These are phyloP conservation scores for Periophthalmodon schlosseri DNA, from an alignment of 2,113 vertebrate genomes.

Conservation along the genomic window DNA sequence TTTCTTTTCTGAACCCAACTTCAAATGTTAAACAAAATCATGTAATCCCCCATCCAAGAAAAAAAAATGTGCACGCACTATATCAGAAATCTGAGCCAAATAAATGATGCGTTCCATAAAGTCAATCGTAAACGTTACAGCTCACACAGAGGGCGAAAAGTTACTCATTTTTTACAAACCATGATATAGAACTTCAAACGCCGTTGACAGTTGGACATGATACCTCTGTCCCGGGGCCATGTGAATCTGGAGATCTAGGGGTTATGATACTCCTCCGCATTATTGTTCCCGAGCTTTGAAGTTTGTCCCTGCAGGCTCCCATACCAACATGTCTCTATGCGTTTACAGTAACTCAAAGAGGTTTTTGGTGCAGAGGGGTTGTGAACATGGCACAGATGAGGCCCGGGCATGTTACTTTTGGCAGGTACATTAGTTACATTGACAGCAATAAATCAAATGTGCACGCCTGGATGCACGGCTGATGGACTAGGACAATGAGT, in stretches of 20 bases:
- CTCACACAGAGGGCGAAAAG: not conserved
- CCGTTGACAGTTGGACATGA: slow-evolving; percentile 21
- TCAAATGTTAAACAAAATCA: not conserved
- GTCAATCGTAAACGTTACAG: slow-evolving; percentile 3
- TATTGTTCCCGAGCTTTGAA: slow-evolving; percentile 37
- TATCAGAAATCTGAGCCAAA: slow-evolving; percentile 3
- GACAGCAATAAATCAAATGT: slow-evolving; percentile 20
- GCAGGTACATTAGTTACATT: slow-evolving; percentile 7
- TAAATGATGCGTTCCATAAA: slow-evolving; percentile 8
- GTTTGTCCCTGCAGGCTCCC: slow-evolving; percentile 14
- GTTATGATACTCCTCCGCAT: slow-evolving; percentile 33
- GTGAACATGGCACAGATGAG: not conserved
- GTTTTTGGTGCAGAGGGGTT: slow-evolving; percentile 23
- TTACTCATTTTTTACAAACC: not conserved
- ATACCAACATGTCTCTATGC: slow-evolving; percentile 57
- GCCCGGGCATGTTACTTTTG: slow-evolving; percentile 28
- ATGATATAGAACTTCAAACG: slow-evolving; percentile 14
- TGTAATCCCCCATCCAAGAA: slow-evolving; percentile 35
- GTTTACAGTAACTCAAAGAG: slow-evolving; percentile 34
- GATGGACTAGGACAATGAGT: slow-evolving; percentile 18
- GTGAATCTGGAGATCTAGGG: slow-evolving; percentile 17
- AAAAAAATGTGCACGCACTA: not conserved
- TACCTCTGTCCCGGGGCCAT: slow-evolving; percentile 22
- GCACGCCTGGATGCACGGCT: slow-evolving; percentile 42
- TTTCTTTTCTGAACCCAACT: not conserved